Evolutionary conservation across 2,113 vertebrate genomes (phyloP).

Genomic region (Grallaria varia): DNA sequence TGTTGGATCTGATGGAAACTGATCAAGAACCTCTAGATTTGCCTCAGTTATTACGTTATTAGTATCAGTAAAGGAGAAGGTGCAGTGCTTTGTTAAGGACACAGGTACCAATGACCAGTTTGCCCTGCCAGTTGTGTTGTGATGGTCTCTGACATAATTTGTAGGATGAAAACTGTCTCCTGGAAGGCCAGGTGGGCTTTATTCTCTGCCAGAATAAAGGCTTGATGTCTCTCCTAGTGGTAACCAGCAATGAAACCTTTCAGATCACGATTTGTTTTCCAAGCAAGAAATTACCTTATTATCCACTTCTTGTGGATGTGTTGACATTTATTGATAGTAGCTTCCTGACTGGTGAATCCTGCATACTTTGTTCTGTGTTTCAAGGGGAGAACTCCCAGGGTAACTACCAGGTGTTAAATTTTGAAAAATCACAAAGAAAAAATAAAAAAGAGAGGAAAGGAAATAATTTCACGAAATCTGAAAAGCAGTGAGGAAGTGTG

Average conservation of each 20-base stretch:
- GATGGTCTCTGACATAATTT: neutral
- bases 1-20: neutral
- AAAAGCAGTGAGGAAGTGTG: neutral
- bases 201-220: neutral
- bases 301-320: rapidly evolving
- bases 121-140: rapidly evolving
- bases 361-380: neutral
- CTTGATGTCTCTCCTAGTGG: neutral
- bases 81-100: too few relatives aligned
- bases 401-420: neutral
- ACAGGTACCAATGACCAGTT: rapidly evolving
- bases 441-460: neutral
- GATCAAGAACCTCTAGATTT: neutral
- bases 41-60: neutral
- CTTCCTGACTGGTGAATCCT: neutral
- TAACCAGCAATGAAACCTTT: neutral
- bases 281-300: neutral
- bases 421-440: neutral
- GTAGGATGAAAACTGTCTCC: neutral
- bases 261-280: neutral
- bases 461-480: neutral
- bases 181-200: neutral
- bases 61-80: neutral
- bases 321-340: neutral
- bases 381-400: neutral